phyloP scores from a whole-genome alignment of 2,113 vertebrate species.

The Corydoras sp. region DNA sequence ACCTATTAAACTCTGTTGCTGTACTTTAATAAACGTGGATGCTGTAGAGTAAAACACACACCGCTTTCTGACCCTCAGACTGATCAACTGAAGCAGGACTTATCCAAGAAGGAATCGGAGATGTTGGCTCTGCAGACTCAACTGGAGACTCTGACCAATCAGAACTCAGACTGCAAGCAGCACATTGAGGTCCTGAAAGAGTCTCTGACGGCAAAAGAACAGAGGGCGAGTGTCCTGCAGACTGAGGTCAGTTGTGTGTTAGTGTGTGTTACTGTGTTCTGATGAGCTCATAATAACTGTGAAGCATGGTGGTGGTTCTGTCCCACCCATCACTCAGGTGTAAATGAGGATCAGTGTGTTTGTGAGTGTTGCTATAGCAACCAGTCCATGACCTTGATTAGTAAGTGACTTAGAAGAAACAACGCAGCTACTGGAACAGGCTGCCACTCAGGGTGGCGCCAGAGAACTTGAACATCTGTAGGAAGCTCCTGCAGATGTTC shows the following conservation, averaged over 20 bases:
- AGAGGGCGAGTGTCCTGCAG: conserved; percentile 90
- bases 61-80: conserved; percentile 66
- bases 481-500: too few species aligned
- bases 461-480: too few species aligned
- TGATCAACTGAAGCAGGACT: conserved; percentile 91
- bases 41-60: background rate
- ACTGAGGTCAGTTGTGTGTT: conserved; percentile 79
- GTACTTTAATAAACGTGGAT: background rate
- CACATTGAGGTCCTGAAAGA: conserved; percentile 99
- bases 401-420: too few species aligned
- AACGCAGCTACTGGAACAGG: too few species aligned
- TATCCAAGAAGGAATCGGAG: conserved; percentile 95
- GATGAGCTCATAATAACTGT: too few species aligned
- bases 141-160: conserved; percentile 95
- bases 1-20: background rate
- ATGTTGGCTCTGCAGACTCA: conserved; percentile 98
- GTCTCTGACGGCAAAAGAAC: conserved; percentile 95
- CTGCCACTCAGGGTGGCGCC: too few species aligned
- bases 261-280: background rate
- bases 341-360: too few species aligned
- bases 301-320: too few species aligned
- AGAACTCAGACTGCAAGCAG: conserved; percentile 98
- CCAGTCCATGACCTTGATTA: too few species aligned
- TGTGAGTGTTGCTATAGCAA: too few species aligned
- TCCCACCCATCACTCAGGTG: too few species aligned